A percentile compares a stretch with the other conserved stretches of the same genome.
phyloP scores from a whole-genome alignment of 2,888 invertebrate genomes.

The Scaptomyza polygonia region DNA sequence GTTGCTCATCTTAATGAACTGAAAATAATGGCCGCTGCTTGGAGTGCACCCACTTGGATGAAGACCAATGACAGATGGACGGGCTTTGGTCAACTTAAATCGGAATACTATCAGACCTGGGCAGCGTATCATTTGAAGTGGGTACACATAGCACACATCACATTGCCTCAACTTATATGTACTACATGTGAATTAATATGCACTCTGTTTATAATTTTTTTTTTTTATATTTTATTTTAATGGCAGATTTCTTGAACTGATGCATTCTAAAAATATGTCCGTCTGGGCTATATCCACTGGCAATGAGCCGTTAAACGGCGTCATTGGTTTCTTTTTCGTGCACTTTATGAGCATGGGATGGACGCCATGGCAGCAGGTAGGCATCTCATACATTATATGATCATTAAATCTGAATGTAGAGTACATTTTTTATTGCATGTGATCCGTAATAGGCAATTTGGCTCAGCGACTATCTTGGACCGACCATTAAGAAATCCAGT shows the following conservation, averaged over 20 bases:
- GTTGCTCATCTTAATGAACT: conserved; percentile 65
- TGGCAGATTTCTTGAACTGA: conserved; percentile 87
- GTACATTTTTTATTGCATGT: not conserved
- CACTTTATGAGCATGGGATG: conserved; percentile 93
- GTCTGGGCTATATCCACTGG: conserved; percentile 95
- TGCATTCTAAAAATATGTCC: conserved; percentile 87
- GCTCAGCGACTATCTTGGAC: conserved; percentile 90
- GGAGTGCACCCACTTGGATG: conserved; percentile 91
- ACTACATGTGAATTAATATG: conserved; percentile 7
- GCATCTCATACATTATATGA: conserved; percentile 1
- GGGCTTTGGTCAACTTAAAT: conserved; percentile 86
- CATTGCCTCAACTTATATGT: conserved; percentile 15
- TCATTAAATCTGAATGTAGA: not conserved
- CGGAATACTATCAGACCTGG: conserved; percentile 90
- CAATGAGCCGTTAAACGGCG: conserved; percentile 93
- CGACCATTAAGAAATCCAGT: conserved; percentile 86
- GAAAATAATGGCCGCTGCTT: conserved; percentile 84
- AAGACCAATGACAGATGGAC: conserved; percentile 87
- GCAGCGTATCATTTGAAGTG: conserved; percentile 92
- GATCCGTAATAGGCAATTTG: conserved; percentile 86
- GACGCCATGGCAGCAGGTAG: conserved; percentile 87
- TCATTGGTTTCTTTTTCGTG: conserved; percentile 85
- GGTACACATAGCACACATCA: conserved; percentile 15
- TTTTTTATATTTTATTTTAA: conserved; percentile 25
- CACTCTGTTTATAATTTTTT: conserved; percentile 34